Conservation (phyloP, 2,888 invertebrate species). For the Neria commutata region DNA sequence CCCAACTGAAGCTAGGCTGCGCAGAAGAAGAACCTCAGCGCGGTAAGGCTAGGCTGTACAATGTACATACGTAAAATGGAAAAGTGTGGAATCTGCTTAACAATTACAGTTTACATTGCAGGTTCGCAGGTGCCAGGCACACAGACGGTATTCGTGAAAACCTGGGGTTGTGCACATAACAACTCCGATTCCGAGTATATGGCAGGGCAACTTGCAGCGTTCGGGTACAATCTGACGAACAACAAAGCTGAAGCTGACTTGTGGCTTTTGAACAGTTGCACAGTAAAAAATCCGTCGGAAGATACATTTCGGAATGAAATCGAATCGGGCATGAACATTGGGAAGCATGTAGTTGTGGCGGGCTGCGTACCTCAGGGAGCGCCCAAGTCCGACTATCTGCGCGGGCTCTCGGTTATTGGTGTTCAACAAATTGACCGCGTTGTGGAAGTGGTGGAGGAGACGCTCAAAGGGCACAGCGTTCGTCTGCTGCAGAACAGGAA, state of each 20-base stretch:
- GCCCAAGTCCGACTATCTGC: constrained; percentile 69
- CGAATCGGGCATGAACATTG: constrained; percentile 72
- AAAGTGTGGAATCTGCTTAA: too few species aligned
- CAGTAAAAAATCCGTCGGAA: constrained; percentile 97
- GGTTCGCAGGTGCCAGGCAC: constrained; percentile 74
- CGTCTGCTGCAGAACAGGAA: constrained; percentile 83
- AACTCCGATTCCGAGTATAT: constrained; percentile 98
- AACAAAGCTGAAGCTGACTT: constrained; percentile 84
- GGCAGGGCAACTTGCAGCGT: constrained; percentile 90
- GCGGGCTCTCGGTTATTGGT: constrained; percentile 88
- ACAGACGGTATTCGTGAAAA: constrained; percentile 84
- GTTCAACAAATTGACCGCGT: constrained; percentile 98
- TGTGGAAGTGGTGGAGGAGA: constrained; percentile 97
- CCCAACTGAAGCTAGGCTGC: constrained; percentile 30
- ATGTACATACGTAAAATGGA: too few species aligned
- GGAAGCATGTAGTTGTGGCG: constrained; percentile 90
- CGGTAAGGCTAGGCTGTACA: constrained; percentile 34
- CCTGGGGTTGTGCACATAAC: constrained; percentile 99
- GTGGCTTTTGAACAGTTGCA: constrained; percentile 97
- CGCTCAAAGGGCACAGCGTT: constrained; percentile 87
- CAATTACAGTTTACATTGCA: too few species aligned
- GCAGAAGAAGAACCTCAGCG: constrained; percentile 7
- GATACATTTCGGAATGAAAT: constrained; percentile 92
- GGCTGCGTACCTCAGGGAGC: constrained; percentile 98
- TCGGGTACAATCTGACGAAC: constrained; percentile 84